phyloP scores from a whole-genome alignment of 2,797 vertebrate species.

The Meda fulgida region DNA sequence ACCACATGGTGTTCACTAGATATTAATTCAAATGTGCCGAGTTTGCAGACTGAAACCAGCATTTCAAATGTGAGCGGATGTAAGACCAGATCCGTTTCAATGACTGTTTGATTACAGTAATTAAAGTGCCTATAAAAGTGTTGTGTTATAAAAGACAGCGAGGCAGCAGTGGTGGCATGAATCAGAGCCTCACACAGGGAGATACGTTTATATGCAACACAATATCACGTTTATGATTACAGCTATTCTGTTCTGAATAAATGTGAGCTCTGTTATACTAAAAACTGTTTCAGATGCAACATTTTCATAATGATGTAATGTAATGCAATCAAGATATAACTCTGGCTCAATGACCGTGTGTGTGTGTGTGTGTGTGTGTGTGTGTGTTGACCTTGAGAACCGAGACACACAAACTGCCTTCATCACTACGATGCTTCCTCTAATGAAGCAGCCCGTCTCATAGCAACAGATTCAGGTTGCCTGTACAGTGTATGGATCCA shows the following conservation, averaged over 20 bases:
- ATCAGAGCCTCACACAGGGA: neutral
- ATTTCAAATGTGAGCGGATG: neutral
- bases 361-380: slow-evolving; percentile 27
- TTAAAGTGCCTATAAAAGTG: neutral
- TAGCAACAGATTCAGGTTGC: slow-evolving; percentile 53
- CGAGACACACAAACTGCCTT: slow-evolving; percentile 23
- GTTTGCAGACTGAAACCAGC: neutral
- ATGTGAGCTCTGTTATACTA: neutral
- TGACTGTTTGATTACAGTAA: slow-evolving; percentile 8
- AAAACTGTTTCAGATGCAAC: neutral
- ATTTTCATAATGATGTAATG: slow-evolving; percentile 17
- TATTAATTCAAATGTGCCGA: neutral
- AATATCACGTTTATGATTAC: neutral
- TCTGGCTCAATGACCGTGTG: neutral
- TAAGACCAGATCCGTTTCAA: slow-evolving; percentile 1
- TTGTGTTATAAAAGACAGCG: slow-evolving; percentile 12
- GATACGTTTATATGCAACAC: neutral
- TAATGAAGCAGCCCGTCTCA: slow-evolving; percentile 52
- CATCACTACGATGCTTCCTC: slow-evolving; percentile 8
- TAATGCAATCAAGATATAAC: slow-evolving; percentile 28
- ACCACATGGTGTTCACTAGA: neutral
- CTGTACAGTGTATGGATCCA: neutral
- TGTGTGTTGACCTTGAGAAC: slow-evolving; percentile 50
- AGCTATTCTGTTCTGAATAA: neutral
- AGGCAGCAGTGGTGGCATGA: neutral